Conservation (phyloP, 2,888 invertebrate genomes). For the Plagodis pulveraria region DNA sequence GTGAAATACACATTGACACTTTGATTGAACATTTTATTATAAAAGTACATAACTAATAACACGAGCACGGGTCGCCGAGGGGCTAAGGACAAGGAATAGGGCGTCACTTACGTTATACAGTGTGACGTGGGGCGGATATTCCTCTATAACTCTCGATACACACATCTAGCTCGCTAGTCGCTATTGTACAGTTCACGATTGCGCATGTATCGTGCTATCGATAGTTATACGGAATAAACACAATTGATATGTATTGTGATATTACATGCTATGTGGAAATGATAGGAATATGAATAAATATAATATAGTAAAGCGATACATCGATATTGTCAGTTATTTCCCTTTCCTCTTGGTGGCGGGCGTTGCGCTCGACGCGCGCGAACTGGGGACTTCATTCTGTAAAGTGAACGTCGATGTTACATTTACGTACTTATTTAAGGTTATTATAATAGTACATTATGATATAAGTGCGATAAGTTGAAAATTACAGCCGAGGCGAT, state of each 20-base stretch:
- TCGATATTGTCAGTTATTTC: constrained; percentile 74
- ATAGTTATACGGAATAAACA: constrained; percentile 45
- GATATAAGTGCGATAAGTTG: no score
- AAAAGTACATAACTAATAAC: constrained; percentile 70
- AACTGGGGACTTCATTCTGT: constrained; percentile 63
- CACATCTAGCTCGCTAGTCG: constrained; percentile 13
- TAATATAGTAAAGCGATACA: constrained; percentile 73
- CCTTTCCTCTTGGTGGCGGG: constrained; percentile 81
- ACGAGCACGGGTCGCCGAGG: constrained; percentile 41
- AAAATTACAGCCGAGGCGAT: no score
- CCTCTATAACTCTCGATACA: constrained; percentile 58
- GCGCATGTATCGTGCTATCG: constrained; percentile 16
- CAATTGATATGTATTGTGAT: constrained; percentile 82
- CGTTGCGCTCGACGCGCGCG: constrained; percentile 73
- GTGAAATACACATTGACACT: constrained; percentile 52
- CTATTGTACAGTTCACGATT: constrained; percentile 4
- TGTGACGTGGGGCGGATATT: constrained; percentile 55
- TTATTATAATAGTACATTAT: no score
- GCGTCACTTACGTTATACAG: constrained; percentile 49
- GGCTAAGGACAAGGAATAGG: constrained; percentile 47
- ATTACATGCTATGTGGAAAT: constrained; percentile 81
- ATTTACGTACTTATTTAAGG: background rate
- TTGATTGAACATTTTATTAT: constrained; percentile 70
- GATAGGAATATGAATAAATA: constrained; percentile 77
- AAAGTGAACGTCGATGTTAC: constrained; percentile 6